Evolutionary conservation across 2,888 invertebrate genomes (phyloP).

Genomic region (Nomada flava): DNA sequence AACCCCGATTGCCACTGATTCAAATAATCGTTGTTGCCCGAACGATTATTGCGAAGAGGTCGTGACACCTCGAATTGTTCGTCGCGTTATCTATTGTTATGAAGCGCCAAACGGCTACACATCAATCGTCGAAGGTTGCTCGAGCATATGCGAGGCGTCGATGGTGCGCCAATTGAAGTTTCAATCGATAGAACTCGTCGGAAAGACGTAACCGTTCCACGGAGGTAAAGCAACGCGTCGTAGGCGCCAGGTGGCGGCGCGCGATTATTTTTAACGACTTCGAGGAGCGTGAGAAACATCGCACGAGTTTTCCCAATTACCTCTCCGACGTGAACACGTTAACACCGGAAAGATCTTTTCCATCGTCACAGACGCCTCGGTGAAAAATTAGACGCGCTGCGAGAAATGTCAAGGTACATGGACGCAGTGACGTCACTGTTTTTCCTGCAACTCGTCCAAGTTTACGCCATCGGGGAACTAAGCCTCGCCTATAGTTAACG

Average conservation of each 20-base stretch:
- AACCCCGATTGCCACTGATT: conserved; percentile 15
- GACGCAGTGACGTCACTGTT: conserved; percentile 37
- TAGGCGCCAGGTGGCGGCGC: not conserved
- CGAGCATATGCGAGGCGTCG: not conserved
- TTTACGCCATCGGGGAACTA: not conserved
- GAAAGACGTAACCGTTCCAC: not conserved
- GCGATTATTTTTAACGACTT: conserved; percentile 13
- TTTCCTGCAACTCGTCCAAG: conserved; percentile 3
- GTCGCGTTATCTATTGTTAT: not conserved
- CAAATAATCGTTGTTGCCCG: not conserved
- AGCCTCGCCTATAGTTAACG: conserved; percentile 31
- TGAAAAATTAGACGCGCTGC: conserved; percentile 7
- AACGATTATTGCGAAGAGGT: not conserved
- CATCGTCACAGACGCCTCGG: not conserved
- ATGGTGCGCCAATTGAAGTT: not conserved
- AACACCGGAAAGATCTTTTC: not conserved
- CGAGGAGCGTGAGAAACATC: not conserved
- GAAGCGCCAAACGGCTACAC: not conserved
- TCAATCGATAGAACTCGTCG: conserved; percentile 1
- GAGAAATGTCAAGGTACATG: conserved; percentile 43
- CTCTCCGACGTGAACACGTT: not conserved
- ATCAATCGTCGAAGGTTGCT: not conserved
- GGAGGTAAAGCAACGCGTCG: not conserved
- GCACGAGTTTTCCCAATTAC: conserved; percentile 4
- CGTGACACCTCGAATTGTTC: conserved; percentile 16